A percentile compares a stretch with the other conserved stretches of the same genome.
Evolutionary conservation across 1,140 invertebrate species (phyloP).

Genomic region (Drosophila ercepeae): DNA sequence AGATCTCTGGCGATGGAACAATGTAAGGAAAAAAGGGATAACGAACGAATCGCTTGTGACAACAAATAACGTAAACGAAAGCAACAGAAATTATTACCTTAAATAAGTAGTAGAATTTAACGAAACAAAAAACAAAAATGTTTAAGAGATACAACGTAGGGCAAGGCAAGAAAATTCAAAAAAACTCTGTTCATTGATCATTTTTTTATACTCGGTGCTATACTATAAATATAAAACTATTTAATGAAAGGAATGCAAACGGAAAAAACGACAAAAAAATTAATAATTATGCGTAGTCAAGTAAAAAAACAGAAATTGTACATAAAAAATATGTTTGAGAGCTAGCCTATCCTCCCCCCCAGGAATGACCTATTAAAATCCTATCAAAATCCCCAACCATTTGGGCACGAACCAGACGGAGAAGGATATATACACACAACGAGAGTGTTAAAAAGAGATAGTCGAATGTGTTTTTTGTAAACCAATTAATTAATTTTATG

Average conservation of each 20-base stretch:
- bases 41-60: conserved; percentile 34
- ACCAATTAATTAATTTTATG: conserved; percentile 60
- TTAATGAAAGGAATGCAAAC: conserved; percentile 53
- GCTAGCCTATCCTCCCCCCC: conserved; percentile 5
- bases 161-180: conserved; percentile 55
- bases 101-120: conserved; percentile 82
- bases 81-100: conserved; percentile 81
- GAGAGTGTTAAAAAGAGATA: background rate
- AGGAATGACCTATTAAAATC: background rate
- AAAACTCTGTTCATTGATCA: conserved; percentile 78
- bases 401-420: conserved; percentile 48
- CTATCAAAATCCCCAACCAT: background rate
- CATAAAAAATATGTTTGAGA: conserved; percentile 43
- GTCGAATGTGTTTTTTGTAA: conserved; percentile 41
- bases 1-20: conserved; percentile 75
- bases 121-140: conserved; percentile 24
- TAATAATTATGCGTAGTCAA: conserved; percentile 76
- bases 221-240: conserved; percentile 80
- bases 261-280: conserved; percentile 12
- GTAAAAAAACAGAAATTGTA: conserved; percentile 56
- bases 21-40: conserved; percentile 43
- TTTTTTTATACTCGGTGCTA: conserved; percentile 82
- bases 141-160: conserved; percentile 29
- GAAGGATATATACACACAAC: conserved; percentile 11
- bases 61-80: conserved; percentile 57